Conservation (phyloP, 2,113 vertebrate genomes). For the Hippoglossus stenolepis region DNA sequence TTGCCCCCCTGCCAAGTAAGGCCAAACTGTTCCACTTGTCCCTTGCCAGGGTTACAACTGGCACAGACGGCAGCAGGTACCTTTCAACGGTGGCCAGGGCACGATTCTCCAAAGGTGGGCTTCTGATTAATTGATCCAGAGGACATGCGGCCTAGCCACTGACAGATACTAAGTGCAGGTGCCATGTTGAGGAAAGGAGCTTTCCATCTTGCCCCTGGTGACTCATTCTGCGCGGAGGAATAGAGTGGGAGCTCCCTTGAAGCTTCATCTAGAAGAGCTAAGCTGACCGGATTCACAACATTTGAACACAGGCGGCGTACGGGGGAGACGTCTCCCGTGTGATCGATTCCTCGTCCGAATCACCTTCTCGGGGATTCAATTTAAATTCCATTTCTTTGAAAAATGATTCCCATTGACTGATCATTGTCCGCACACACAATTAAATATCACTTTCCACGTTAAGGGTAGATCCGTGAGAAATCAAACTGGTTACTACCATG, state of each 20-base stretch:
- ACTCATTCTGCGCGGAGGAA: conserved; percentile 44
- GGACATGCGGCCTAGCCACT: conserved; percentile 45
- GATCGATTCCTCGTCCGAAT: conserved; percentile 42
- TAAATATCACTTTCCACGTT: conserved; percentile 44
- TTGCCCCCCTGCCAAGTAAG: conserved; percentile 49
- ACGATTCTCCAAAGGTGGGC: conserved; percentile 63
- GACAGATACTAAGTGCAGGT: conserved; percentile 74
- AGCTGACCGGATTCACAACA: conserved; percentile 24
- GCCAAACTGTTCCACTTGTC: conserved; percentile 60
- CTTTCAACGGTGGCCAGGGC: conserved; percentile 53
- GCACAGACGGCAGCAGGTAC: conserved; percentile 54
- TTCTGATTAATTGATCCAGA: conserved; percentile 76
- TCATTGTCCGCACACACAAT: conserved; percentile 43
- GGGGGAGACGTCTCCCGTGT: conserved; percentile 1
- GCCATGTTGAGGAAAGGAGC: conserved; percentile 63
- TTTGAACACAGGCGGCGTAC: neutral
- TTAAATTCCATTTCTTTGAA: conserved; percentile 40
- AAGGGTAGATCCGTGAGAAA: conserved; percentile 40
- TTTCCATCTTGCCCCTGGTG: conserved; percentile 68
- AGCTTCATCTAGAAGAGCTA: conserved; percentile 16
- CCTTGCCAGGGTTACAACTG: conserved; percentile 53
- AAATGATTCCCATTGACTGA: conserved; percentile 37
- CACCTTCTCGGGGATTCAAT: conserved; percentile 41
- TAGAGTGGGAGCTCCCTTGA: conserved; percentile 29
- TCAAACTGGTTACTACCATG: conserved; percentile 34